These are phyloP conservation scores for Lepidocyrtinus sp. DNA, from an alignment of 2,888 invertebrate species.

Conservation along the genomic window DNA sequence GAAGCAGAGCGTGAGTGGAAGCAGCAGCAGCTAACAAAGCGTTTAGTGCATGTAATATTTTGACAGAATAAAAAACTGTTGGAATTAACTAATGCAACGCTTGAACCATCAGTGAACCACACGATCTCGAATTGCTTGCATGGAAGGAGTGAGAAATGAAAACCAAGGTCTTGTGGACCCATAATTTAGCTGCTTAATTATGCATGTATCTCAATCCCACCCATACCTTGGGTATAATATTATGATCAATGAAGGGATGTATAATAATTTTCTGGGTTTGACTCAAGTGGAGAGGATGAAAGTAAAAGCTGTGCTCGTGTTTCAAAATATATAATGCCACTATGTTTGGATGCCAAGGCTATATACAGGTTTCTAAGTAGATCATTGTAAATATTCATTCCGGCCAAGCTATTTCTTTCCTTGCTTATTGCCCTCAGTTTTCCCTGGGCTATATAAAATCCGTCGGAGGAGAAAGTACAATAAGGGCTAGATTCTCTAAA, in stretches of 20 bases:
- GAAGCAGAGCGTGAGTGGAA: background rate
- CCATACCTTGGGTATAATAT: conserved; percentile 30
- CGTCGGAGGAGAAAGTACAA: background rate
- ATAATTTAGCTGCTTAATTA: conserved; percentile 61
- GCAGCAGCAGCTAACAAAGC: conserved; percentile 26
- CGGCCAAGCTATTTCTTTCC: background rate
- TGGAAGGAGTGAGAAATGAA: conserved; percentile 46
- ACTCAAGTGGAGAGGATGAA: background rate
- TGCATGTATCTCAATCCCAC: conserved; percentile 60
- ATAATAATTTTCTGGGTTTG: background rate
- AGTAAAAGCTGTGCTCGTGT: conserved; percentile 5
- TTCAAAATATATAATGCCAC: background rate
- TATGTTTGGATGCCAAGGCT: conserved; percentile 13
- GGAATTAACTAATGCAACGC: conserved; percentile 41
- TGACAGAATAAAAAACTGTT: conserved; percentile 19
- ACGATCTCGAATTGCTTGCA: conserved; percentile 24
- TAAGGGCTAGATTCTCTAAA: background rate
- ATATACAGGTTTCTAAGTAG: background rate
- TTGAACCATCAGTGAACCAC: conserved; percentile 9
- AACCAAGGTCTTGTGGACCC: conserved; percentile 62
- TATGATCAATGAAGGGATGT: conserved; percentile 55
- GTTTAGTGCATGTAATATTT: conserved; percentile 29
- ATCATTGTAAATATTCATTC: conserved; percentile 10
- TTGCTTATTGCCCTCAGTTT: conserved; percentile 6
- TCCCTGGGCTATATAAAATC: background rate